Evolutionary conservation across 2,888 invertebrate genomes (phyloP), one percentile per base, ranked within the genome.

Genomic region (Pantelozetes paolii): DNA sequence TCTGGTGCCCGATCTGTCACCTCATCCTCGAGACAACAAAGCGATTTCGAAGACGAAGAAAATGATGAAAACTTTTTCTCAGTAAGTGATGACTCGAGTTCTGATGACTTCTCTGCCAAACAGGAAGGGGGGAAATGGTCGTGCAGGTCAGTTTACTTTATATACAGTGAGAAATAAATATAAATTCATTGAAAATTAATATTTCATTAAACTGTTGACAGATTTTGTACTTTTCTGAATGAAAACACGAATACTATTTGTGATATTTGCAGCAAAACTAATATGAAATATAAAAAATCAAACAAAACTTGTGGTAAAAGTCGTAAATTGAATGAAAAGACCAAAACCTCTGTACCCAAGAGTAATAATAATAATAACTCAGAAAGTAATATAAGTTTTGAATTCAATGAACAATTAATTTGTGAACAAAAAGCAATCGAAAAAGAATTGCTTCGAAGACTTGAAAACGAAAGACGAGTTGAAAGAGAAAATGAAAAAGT

Each of bases 361-460:
- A 54, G 13, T 54, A 54, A 23, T 54, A 54, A 23, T 54, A 54
- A 54, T 54, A 54, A 54, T 23, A 54, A 54, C 11, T 20, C 54
- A 23, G 26, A 40, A 20, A 67, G 30, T 67, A 18, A 40, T 3
- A 67, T 30, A 3, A 20, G 20, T 28, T 40, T 70, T n/a, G 71
- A 40, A 30, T 64, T 76, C 28, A 69, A 71, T 28, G 71, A 72
- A 30, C 36, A 71, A 11, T 62, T 76, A 23, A 57, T 76, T 32
- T 28, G 32, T 32, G 74, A 75, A 71, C 76, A 76, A 50, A 67
- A 62, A 20, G 74, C 73, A 48, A 64, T 76, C 54, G 76, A 76
- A 76, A 69, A 74, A 59, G 75, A 76, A 45, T 28, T 76, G 11
- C n/a, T 48, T 18, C 70, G 75, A 42, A 18, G 75, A 13, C 40